Conservation (phyloP, 2,797 vertebrate genomes). For the Cacajao melanocephalus region DNA sequence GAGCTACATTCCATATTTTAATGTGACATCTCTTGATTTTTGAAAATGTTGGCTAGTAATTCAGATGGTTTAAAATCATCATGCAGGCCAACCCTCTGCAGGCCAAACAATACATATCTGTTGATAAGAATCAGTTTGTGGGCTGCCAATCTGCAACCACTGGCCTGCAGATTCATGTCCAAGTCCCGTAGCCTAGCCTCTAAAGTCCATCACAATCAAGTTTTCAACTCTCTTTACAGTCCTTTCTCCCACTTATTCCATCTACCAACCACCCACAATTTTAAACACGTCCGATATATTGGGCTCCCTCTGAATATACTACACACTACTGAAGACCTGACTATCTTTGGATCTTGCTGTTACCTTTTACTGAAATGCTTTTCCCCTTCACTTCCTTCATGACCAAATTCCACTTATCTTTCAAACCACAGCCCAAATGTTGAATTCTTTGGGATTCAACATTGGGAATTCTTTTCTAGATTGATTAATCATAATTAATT, state of each 20-base stretch:
- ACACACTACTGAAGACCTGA: background rate
- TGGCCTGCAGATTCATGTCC: constrained; percentile 16
- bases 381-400: background rate
- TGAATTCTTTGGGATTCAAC: background rate
- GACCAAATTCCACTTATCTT: constrained; percentile 6
- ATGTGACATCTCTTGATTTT: constrained; percentile 8
- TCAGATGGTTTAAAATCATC: constrained; percentile 18
- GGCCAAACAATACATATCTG: background rate
- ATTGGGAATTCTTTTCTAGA: background rate
- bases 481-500: background rate
- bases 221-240: background rate
- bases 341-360: background rate
- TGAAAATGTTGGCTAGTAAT: background rate
- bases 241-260: background rate
- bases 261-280: background rate
- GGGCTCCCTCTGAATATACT: background rate
- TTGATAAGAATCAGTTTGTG: constrained; percentile 25
- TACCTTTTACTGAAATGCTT: constrained; percentile 18
- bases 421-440: constrained; percentile 1
- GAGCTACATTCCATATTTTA: constrained; percentile 35
- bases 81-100: background rate
- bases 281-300: background rate
- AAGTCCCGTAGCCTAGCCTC: background rate
- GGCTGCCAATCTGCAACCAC: background rate
- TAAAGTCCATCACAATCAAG: background rate